A percentile compares a stretch with the other conserved stretches of the same genome.
Conservation (phyloP, 2,113 vertebrate species). For the Albula glossodonta region DNA sequence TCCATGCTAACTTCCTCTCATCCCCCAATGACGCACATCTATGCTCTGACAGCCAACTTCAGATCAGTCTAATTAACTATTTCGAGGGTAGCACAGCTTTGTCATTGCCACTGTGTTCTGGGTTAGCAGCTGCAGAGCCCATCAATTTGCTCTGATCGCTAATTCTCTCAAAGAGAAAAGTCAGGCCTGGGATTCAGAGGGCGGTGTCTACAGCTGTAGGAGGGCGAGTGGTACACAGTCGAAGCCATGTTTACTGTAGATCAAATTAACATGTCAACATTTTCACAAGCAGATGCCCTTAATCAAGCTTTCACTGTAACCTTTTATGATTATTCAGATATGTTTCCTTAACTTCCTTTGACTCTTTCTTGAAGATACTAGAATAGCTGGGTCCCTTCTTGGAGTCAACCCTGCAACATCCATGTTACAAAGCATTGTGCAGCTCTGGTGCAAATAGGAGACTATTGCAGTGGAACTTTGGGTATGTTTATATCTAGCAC, state of each 20-base stretch:
- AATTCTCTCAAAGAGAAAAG: background rate
- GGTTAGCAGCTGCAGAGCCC: constrained; percentile 9
- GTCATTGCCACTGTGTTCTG: constrained; percentile 31
- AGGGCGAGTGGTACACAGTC: too few species aligned
- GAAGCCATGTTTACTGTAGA: background rate
- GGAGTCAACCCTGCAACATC: background rate
- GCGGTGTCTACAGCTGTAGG: too few species aligned
- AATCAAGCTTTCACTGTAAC: background rate
- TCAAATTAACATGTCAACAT: background rate
- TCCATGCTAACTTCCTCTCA: background rate
- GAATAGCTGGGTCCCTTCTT: background rate
- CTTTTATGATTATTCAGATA: background rate
- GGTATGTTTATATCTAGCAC: background rate
- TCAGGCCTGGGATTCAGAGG: background rate
- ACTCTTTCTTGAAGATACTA: background rate
- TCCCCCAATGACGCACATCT: constrained; percentile 42
- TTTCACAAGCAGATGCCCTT: background rate
- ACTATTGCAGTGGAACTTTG: background rate
- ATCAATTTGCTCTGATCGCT: background rate
- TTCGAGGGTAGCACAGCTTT: constrained; percentile 46
- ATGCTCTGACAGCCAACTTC: constrained; percentile 48
- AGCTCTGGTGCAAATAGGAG: background rate
- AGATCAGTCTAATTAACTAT: constrained; percentile 55
- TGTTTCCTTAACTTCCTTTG: background rate
- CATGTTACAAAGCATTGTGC: background rate